Conservation (phyloP, 1,140 invertebrate species). For the Scaptomyza graminum region DNA sequence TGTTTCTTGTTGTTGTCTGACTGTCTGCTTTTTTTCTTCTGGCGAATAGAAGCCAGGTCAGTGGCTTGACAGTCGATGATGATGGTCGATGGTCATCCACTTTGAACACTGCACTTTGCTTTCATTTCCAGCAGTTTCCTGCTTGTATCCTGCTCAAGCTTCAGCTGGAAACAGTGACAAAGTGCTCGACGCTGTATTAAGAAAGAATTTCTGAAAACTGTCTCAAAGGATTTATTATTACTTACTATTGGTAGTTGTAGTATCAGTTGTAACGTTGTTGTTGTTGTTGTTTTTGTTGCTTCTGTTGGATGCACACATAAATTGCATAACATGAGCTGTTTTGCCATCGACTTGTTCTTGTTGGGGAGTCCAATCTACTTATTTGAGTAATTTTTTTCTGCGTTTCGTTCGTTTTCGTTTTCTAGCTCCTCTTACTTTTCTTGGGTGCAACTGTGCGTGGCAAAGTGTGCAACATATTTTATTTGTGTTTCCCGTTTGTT, state of each 20-base stretch:
- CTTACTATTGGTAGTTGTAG: conserved; percentile 32
- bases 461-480: conserved; percentile 66
- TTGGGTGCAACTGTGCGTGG: conserved; percentile 51
- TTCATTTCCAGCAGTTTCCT: conserved; percentile 28
- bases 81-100: conserved; percentile 23
- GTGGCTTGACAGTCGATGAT: conserved; percentile 26
- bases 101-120: conserved; percentile 32
- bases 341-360: conserved; percentile 6
- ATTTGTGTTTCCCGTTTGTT: conserved; percentile 55
- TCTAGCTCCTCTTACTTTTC: conserved; percentile 6
- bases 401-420: not conserved
- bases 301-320: conserved; percentile 28
- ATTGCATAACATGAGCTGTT: conserved; percentile 42
- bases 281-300: conserved; percentile 7
- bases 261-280: not conserved
- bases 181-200: conserved; percentile 41
- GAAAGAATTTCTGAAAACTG: conserved; percentile 51
- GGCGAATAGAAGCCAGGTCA: conserved; percentile 33
- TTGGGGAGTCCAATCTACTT: conserved; percentile 37
- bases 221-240: conserved; percentile 63
- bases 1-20: conserved; percentile 16
- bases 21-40: not conserved
- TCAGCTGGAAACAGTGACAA: conserved; percentile 49
- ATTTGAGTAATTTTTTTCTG: conserved; percentile 18
- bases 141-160: conserved; percentile 38